A percentile compares a stretch with the other conserved stretches of the same genome.
phyloP scores from a whole-genome alignment of 2,888 invertebrate species.

The Scaptomyza reducta region DNA sequence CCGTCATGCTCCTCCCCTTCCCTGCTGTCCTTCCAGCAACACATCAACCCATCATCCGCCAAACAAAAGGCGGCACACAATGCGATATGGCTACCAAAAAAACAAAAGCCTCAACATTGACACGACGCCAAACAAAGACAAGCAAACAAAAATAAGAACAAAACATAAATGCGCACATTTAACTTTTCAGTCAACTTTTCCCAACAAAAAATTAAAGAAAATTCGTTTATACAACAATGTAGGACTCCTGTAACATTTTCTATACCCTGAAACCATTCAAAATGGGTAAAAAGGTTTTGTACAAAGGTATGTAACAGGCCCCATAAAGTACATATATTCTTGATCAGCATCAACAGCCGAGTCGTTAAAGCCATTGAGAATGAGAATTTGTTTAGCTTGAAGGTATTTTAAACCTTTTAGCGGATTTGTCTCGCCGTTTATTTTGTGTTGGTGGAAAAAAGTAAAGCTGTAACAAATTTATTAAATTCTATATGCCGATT shows the following conservation, averaged over 20 bases:
- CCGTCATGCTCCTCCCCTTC: neutral
- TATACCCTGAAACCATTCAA: conserved; percentile 10
- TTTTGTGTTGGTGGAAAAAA: too few species aligned
- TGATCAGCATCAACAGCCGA: too few species aligned
- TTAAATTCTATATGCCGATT: too few species aligned
- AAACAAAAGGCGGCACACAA: conserved; percentile 26
- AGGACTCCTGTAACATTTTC: conserved; percentile 17
- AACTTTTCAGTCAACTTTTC: conserved; percentile 53
- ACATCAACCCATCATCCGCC: conserved; percentile 5
- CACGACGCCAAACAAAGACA: conserved; percentile 42
- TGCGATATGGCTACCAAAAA: conserved; percentile 31
- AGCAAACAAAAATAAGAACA: conserved; percentile 4
- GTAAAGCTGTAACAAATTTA: too few species aligned
- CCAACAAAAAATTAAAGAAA: neutral
- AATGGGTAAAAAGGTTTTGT: too few species aligned
- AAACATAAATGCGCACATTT: conserved; percentile 39
- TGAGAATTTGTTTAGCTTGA: too few species aligned
- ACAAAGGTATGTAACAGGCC: too few species aligned
- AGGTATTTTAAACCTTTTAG: too few species aligned
- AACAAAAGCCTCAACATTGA: conserved; percentile 60
- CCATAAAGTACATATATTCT: too few species aligned
- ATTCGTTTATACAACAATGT: neutral
- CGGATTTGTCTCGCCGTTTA: too few species aligned
- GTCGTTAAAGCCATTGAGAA: too few species aligned
- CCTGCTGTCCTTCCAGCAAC: neutral